Base-by-base conservation (phyloP, 2,797 vertebrate genomes). In the Lutjanus campechanus region DNA sequence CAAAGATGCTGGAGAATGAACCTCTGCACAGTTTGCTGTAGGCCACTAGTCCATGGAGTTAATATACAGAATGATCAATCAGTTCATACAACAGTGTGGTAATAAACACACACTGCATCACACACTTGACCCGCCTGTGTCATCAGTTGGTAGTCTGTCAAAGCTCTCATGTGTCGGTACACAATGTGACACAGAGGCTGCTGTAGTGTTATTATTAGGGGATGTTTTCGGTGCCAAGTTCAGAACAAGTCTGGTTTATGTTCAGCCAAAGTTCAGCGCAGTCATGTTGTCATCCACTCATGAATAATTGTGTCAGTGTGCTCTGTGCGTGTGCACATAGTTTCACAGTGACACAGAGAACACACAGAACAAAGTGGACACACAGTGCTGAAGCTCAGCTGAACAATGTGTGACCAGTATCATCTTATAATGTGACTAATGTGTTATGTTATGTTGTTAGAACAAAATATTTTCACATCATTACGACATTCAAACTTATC, bases 141-240 rank as follows among this genome's bases (percentile, higher is more conserved):
- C 54, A n/a, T 13, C 53, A 64, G 29, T 50, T 50, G 29, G 22
- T 20, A 16, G 22, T 13, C n/a, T 7, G 5, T 16, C n/a, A 8
- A 16, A 29, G 73, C 22, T 68, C 56, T n/a, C 40, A 29, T n/a
- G 44, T 44, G 10, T 40, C 15, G 9, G 3, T 15, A 11, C 46
- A 10, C 29, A 8, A 47, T 56, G 50, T 49, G 36, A 67, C 64
- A 47, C 47, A 47, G 58, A 16, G 44, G 46, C 54, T 51, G 50
- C 22, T 55, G 2, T 13, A 16, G 25, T 59, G 20, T 25, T 66
- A 53, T 43, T 56, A 41, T 15, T 36, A 36, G 29, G 6, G 11
- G n/a, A 75, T 69, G 17, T 55, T 51, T 16, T 46, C 16, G 8
- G 22, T 64, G 58, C 22, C 66, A 69, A 22, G 64, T 56, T 4